Evolutionary conservation across 2,797 vertebrate genomes (phyloP), one percentile per base, ranked within the genome.

Genomic region (Alfaro cultratus): DNA sequence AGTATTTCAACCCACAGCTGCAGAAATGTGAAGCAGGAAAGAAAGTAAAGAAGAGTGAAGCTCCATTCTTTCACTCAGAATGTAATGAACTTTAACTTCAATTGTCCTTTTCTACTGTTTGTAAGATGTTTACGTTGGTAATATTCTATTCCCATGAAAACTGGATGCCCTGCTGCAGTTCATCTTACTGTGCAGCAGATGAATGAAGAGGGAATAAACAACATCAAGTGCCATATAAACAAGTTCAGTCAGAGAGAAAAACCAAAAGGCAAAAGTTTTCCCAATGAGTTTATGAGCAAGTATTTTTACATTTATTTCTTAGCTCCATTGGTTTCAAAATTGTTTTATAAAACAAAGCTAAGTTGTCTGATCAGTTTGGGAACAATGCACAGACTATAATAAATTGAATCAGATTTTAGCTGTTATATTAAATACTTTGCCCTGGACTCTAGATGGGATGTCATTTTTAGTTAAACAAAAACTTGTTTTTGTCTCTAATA

Each of bases 11-110:
- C 68, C 74, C 3, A 71, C 43, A 71, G 41, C 57, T 51, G 43
- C 36, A 57, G 5, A 55, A 74, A 23, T 74, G 86, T 73, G 81
- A 73, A 0, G 78, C 83, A 80, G 74, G 79, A 67, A 77, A 62
- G 51, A 86, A 88, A 80, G 39, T 23, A 86, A 90, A 86, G 79
- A 74, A 51, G 78, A 15, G n/a, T 53, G 18, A 77, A 81, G 36
- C 29, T 80, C 36, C 12, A 75, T 76, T 78, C 73, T 74, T 83
- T 84, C 73, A 83, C 80, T 62, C 41, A 43, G 82, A 49, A n/a
- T 39, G 76, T 49, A 39, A 53, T 23, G 49, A 79, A 80, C 62
- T 13, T 73, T 70, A 29, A 57, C n/a, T 57, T 15, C 13, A 29
- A 60, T 47, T 74, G 29, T 73, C 53, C 23, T 62, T 67, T 41